phyloP scores from a whole-genome alignment of 2,113 vertebrate species.

The Mirza zaza region DNA sequence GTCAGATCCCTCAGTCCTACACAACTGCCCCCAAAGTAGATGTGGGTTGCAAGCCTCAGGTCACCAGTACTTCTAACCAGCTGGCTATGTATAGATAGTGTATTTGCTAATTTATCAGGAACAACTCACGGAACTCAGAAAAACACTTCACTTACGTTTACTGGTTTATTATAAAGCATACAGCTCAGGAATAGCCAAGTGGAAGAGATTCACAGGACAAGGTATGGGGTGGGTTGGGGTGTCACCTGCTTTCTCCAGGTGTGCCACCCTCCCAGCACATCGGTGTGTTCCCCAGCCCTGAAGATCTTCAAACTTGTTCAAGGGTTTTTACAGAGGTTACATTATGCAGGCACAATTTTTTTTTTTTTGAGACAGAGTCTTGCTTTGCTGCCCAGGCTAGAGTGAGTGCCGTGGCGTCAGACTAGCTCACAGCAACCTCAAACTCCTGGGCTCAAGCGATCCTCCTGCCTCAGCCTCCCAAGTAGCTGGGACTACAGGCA shows the following conservation, averaged over 20 bases:
- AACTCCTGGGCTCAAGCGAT: too few species aligned
- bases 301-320: neutral
- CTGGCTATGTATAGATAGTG: neutral
- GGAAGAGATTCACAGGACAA: neutral
- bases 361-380: too few species aligned
- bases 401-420: too few species aligned
- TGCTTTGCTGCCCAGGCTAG: too few species aligned
- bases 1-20: neutral
- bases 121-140: neutral
- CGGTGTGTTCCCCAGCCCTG: neutral
- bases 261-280: neutral
- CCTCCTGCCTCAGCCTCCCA: too few species aligned
- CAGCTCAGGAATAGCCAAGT: neutral
- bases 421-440: too few species aligned
- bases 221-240: neutral
- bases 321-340: neutral
- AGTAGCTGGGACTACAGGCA: too few species aligned
- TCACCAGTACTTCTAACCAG: neutral
- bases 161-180: neutral
- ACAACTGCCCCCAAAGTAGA: neutral
- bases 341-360: neutral
- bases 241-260: too few species aligned
- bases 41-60: neutral
- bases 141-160: neutral
- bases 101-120: neutral